Evolutionary conservation across 1,140 invertebrate genomes (phyloP).

Genomic region (Eulimnadia texana): DNA sequence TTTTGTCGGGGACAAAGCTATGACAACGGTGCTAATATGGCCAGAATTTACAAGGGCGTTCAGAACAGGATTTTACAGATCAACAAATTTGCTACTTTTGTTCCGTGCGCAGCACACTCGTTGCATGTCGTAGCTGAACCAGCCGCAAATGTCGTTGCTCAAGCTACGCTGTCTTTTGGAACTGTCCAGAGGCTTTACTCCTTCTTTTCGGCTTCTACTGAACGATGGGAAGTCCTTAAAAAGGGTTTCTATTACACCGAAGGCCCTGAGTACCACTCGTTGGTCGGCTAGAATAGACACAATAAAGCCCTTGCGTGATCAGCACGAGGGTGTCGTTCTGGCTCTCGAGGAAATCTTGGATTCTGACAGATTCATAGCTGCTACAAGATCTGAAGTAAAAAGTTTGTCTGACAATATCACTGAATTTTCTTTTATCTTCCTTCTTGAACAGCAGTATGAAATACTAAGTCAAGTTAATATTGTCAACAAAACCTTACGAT

Average conservation of each 20-base stretch:
- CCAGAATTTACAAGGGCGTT: slow-evolving; percentile 23
- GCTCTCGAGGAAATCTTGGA: not conserved
- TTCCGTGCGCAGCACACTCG: slow-evolving; percentile 7
- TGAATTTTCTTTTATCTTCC: not conserved
- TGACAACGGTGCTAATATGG: slow-evolving; percentile 28
- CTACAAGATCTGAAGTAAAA: not conserved
- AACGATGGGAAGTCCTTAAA: slow-evolving; percentile 4
- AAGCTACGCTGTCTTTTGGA: slow-evolving; percentile 1
- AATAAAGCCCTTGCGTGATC: slow-evolving; percentile 1
- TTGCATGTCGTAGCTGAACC: not conserved
- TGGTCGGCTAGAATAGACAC: slow-evolving; percentile 6
- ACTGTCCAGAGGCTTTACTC: slow-evolving; percentile 2
- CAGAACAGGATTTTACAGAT: slow-evolving; percentile 18
- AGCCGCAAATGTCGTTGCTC: not conserved
- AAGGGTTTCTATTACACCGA: not conserved
- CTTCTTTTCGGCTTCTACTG: slow-evolving; percentile 9
- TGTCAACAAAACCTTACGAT: not conserved
- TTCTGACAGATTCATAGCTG: not conserved
- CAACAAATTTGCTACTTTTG: slow-evolving; percentile 16
- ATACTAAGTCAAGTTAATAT: not conserved
- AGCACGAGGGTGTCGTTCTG: not conserved
- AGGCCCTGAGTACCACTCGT: not conserved
- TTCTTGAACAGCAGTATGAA: not conserved
- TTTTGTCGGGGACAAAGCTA: slow-evolving; percentile 27
- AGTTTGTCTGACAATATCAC: not conserved